Conservation (phyloP, 2,888 invertebrate genomes). For the Chirona hameri region DNA sequence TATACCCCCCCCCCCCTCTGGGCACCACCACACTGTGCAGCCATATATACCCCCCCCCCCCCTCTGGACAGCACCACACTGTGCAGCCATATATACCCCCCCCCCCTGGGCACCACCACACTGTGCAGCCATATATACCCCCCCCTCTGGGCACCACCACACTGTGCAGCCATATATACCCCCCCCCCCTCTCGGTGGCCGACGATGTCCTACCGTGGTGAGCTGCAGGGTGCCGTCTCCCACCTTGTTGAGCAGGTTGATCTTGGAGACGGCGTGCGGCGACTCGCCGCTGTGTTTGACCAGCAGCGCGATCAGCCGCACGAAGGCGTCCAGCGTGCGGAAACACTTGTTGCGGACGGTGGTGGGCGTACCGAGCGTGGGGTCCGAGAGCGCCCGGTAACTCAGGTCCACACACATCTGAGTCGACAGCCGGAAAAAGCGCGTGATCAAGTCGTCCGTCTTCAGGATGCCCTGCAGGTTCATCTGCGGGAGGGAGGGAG, state of each 20-base stretch:
- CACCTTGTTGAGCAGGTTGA: conserved; percentile 92
- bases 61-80: too few species aligned
- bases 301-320: conserved; percentile 86
- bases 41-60: too few species aligned
- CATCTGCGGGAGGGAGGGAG: conserved; percentile 61
- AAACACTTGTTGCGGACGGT: conserved; percentile 86
- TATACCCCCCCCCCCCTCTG: too few species aligned
- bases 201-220: too few species aligned
- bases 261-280: conserved; percentile 88
- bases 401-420: conserved; percentile 95
- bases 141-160: too few species aligned
- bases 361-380: conserved; percentile 45
- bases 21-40: too few species aligned
- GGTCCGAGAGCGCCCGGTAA: conserved; percentile 73
- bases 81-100: too few species aligned
- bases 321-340: conserved; percentile 91
- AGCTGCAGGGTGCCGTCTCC: conserved; percentile 10
- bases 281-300: conserved; percentile 79
- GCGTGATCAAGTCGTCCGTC: conserved; percentile 93
- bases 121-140: too few species aligned
- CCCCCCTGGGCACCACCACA: too few species aligned
- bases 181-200: too few species aligned
- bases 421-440: conserved; percentile 91
- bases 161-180: too few species aligned
- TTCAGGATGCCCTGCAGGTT: conserved; percentile 92